Percentiles rank a stretch among this genome's conserved stretches.
These are phyloP conservation scores for Xiphophorus hellerii DNA, from an alignment of 2,113 vertebrate species.

Conservation along the genomic window DNA sequence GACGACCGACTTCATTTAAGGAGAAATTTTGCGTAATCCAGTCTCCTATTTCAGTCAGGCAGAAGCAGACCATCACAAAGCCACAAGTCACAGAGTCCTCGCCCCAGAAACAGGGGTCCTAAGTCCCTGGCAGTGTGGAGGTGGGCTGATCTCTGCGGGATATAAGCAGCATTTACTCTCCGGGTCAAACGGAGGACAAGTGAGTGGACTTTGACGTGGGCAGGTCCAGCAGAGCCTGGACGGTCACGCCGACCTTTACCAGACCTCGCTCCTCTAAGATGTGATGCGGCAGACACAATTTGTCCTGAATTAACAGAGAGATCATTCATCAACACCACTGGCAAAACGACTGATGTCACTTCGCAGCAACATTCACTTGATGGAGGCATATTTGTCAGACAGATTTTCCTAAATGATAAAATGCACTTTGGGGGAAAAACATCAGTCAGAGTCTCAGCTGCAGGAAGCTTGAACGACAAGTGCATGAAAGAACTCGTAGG, in stretches of 20 bases:
- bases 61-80: constrained; percentile 39
- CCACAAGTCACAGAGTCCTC: constrained; percentile 46
- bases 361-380: not conserved
- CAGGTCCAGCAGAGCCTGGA: constrained; percentile 95
- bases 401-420: not conserved
- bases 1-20: constrained; percentile 73
- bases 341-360: not conserved
- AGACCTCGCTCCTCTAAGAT: constrained; percentile 97
- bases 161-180: constrained; percentile 10
- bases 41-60: constrained; percentile 69
- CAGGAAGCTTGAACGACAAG: not conserved
- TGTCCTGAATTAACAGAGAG: constrained; percentile 82
- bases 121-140: constrained; percentile 41
- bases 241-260: constrained; percentile 93
- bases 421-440: not conserved
- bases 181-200: constrained; percentile 86
- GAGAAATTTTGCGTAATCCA: constrained; percentile 27
- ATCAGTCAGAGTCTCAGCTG: not conserved
- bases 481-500: constrained; percentile 4
- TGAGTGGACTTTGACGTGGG: constrained; percentile 85
- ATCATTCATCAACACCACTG: not conserved
- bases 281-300: constrained; percentile 96
- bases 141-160: constrained; percentile 14
- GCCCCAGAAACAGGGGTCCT: constrained; percentile 41
- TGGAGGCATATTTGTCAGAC: not conserved